Evolutionary conservation across 2,888 invertebrate genomes (phyloP), one percentile per base, ranked within the genome.

Genomic region (Tinea trinotella): DNA sequence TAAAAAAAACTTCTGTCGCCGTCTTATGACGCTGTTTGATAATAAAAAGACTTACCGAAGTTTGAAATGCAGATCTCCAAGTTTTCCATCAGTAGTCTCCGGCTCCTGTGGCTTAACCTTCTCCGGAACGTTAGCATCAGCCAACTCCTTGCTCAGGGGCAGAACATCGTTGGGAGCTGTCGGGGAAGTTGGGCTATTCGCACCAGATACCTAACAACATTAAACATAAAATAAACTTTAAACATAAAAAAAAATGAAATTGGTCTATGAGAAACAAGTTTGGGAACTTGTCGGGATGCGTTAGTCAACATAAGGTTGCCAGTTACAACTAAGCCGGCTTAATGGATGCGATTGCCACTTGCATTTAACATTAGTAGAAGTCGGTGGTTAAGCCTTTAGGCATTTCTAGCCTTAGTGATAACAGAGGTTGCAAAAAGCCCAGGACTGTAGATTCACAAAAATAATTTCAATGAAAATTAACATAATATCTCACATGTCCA

Each of bases 31-130:
- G n/a, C n/a, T n/a, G n/a, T n/a, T n/a, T 22, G 22, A 22, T 22
- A 22, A 30, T 30, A 10, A 30, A 30, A 30, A 7, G 9, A 22
- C 17, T 77, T 67, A 93, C 88, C 93, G 90, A 53, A 97, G 81
- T 69, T 94, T 95, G 75, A 98, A 98, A 64, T 96, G 93, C 66
- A 98, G 86, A 57, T 94, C 93, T 0, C 98, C 97, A 57, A 98
- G 88, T 66, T 91, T 91, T 18, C 91, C 90, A 53, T 90, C 90
- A 61, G 81, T 82, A 61, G 81, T 82, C 58, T 88, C 87, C 0
- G 76, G 76, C 46, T 89, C 85, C 1, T 62, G 12, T 0, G 76
- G 64, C 64, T 84, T 84, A 56, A 65, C 61, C 59, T 85, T 85
- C 68, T 85, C 85, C 0, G 85, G 84, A 19, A 80, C 82, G 60